These are phyloP conservation scores for Tiaroga cobitis DNA, from an alignment of 2,797 vertebrate genomes.

Conservation along the genomic window DNA sequence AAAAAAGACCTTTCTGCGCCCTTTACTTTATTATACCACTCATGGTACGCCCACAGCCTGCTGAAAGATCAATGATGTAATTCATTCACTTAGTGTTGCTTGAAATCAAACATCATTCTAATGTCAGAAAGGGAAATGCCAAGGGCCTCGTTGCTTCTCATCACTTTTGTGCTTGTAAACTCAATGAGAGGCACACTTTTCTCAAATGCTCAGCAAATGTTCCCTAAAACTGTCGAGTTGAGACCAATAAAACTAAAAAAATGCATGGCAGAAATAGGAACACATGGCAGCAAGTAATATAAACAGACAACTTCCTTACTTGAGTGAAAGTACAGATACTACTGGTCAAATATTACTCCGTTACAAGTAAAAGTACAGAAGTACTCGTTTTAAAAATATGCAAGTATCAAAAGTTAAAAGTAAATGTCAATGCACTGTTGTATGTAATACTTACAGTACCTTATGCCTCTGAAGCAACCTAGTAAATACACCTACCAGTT, in stretches of 20 bases:
- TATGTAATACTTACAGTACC: too few relatives aligned
- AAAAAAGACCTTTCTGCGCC: not conserved
- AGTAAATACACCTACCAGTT: too few relatives aligned
- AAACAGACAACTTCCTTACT: too few relatives aligned
- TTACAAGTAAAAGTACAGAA: too few relatives aligned
- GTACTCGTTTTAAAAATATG: too few relatives aligned
- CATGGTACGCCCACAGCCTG: too few relatives aligned
- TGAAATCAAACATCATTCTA: constrained; percentile 8
- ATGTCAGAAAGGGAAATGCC: not conserved
- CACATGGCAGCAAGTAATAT: not conserved
- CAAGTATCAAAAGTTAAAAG: too few relatives aligned
- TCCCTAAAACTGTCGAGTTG: not conserved
- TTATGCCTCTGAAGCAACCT: too few relatives aligned
- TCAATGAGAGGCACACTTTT: not conserved
- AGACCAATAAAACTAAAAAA: not conserved
- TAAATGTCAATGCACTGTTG: too few relatives aligned
- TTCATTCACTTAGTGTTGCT: not conserved
- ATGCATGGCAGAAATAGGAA: not conserved
- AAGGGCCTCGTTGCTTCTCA: not conserved
- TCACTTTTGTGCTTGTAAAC: not conserved
- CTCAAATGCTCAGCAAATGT: not conserved
- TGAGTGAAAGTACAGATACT: too few relatives aligned
- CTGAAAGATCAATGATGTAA: not conserved
- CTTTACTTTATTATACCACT: not conserved
- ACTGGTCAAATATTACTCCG: too few relatives aligned